Evolutionary conservation across 2,888 invertebrate species (phyloP), one percentile per base, ranked within the genome.

Genomic region (Seira ritae): DNA sequence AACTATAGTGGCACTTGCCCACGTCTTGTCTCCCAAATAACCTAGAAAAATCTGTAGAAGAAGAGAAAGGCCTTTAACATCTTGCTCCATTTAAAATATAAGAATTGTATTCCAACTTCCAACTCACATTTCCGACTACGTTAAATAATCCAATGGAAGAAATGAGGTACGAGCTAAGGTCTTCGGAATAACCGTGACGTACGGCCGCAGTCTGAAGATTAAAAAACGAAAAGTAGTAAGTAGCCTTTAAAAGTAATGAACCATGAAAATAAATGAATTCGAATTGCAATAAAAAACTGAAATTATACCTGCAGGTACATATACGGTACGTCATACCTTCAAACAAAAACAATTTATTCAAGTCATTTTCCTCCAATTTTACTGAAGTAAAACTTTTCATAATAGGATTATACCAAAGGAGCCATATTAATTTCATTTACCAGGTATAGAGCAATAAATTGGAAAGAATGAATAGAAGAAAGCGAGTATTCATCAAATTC

Each of bases 381-480:
- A n/a, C n/a, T n/a, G n/a, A n/a, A n/a, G n/a, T n/a, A n/a, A n/a
- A n/a, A n/a, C n/a, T n/a, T n/a, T n/a, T n/a, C n/a, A n/a, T n/a
- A n/a, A n/a, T n/a, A n/a, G n/a, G n/a, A n/a, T n/a, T n/a, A n/a
- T n/a, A n/a, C n/a, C n/a, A 31, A 31, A 31, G 31, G 8, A 31
- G 2, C 3, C 31, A 31, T 2, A 31, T 8, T 31, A 31, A 31
- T 31, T 31, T 31, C 65, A 71, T 66, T 78, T 80, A 89, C 96
- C 97, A 97, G 89, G 95, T 94, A 91, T 98, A 98, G 73, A 98
- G 93, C 75, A 97, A 92, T 89, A 97, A 94, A 87, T 97, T 97
- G 75, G 97, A 96, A 17, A 97, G 90, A 78, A 96, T 96, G 90
- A 97, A 94, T 67, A 96, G 92, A 86, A 95, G 92, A 91, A 96